Evolutionary conservation across 2,888 invertebrate species (phyloP).

Genomic region (Pristionchus maxplancki): DNA sequence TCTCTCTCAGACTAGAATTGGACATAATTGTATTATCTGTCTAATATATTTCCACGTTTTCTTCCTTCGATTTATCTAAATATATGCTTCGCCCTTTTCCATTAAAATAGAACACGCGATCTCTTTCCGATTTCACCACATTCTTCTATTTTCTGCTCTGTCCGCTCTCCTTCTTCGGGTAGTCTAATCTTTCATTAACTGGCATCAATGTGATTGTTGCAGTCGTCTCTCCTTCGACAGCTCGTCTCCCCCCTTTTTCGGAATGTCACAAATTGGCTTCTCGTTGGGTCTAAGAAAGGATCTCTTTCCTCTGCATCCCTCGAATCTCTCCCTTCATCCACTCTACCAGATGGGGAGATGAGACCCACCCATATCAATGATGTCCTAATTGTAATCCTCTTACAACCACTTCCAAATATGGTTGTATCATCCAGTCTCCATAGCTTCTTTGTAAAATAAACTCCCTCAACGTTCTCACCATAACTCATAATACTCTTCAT

Average conservation of each 20-base stretch:
- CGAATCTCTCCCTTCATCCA: conserved; percentile 32
- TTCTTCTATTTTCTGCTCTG: not conserved
- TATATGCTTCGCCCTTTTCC: not conserved
- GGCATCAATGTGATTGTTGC: conserved; percentile 36
- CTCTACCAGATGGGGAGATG: not conserved
- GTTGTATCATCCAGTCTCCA: not conserved
- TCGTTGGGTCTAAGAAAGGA: conserved; percentile 35
- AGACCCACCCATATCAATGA: conserved; percentile 3
- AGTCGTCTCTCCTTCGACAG: not conserved
- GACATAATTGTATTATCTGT: not conserved
- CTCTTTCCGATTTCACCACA: not conserved
- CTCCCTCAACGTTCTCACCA: not conserved
- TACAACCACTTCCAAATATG: not conserved
- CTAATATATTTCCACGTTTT: not conserved
- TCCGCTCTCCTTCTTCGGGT: not conserved
- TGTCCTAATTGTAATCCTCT: conserved; percentile 31
- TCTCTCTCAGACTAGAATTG: not conserved
- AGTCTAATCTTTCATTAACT: conserved; percentile 36
- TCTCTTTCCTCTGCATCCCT: conserved; percentile 16
- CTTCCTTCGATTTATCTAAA: not conserved
- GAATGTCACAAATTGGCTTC: conserved; percentile 41
- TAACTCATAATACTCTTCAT: conserved; percentile 41
- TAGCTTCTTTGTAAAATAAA: not conserved
- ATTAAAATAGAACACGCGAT: conserved; percentile 4
- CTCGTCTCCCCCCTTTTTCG: conserved; percentile 2